These are phyloP conservation scores for Oreamnos americanus DNA, from an alignment of 2,113 vertebrate species.

Conservation along the genomic window DNA sequence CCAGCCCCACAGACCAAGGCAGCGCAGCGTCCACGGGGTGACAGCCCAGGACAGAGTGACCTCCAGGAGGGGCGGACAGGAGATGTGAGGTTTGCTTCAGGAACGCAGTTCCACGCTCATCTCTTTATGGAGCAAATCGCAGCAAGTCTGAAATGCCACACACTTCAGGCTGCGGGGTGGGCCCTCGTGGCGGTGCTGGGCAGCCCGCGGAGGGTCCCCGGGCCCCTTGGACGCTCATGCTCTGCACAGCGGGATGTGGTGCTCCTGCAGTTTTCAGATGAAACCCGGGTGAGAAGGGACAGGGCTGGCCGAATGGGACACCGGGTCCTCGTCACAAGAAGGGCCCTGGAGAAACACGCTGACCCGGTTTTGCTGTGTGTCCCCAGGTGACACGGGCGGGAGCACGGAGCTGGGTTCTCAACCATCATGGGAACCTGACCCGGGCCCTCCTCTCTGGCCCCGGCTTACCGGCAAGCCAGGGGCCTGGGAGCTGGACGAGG, in stretches of 20 bases:
- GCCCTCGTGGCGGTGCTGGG: accelerated
- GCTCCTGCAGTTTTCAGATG: not conserved
- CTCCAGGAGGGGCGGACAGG: accelerated
- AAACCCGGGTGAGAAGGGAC: not conserved
- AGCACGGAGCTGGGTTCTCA: not conserved
- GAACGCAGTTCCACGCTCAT: accelerated
- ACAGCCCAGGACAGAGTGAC: no score
- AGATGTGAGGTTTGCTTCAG: accelerated
- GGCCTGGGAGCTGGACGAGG: no score
- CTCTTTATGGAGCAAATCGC: accelerated
- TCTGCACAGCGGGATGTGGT: accelerated
- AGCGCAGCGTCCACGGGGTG: accelerated
- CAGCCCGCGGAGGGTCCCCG: accelerated
- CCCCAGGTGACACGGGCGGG: not conserved
- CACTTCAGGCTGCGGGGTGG: not conserved
- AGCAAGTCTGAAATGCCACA: not conserved
- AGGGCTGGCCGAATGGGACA: no score
- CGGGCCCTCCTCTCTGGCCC: not conserved
- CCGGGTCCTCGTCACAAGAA: not conserved
- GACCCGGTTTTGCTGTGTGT: not conserved
- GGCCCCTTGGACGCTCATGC: accelerated
- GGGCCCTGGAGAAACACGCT: accelerated
- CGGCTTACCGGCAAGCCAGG: not conserved
- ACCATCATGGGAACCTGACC: accelerated
- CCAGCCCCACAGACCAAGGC: not conserved